A percentile compares a stretch with the other conserved stretches of the same genome.
These are phyloP conservation scores for Ellobius talpinus DNA, from an alignment of 2,113 vertebrate genomes.

Conservation along the genomic window DNA sequence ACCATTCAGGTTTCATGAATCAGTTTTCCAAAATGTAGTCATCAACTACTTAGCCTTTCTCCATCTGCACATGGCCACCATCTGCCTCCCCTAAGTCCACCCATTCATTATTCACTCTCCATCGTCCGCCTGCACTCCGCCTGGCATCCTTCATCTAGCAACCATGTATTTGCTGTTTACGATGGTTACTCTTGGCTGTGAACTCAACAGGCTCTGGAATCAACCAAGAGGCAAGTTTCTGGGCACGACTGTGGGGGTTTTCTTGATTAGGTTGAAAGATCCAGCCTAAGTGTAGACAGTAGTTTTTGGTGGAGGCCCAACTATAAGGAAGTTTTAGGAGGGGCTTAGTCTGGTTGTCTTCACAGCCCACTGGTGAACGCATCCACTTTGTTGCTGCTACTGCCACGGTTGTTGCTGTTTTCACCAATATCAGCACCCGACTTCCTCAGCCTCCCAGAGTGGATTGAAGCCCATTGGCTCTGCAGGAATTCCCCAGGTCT, in stretches of 20 bases:
- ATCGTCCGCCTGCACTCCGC: neutral
- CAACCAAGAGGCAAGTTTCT: neutral
- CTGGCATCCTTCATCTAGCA: neutral
- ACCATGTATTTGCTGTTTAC: too few relatives aligned
- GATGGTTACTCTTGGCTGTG: neutral
- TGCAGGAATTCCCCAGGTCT: neutral
- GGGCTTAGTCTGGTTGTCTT: neutral
- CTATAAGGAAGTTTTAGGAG: neutral
- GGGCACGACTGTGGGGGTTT: neutral
- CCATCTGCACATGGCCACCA: neutral
- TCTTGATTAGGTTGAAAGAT: neutral
- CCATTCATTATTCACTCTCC: neutral
- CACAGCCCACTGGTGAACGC: neutral
- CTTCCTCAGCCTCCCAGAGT: neutral
- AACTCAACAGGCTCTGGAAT: neutral
- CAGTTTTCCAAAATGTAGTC: neutral
- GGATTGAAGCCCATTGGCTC: neutral
- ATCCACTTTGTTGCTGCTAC: neutral
- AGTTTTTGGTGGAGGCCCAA: neutral
- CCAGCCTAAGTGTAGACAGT: neutral
- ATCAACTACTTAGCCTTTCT: too few relatives aligned
- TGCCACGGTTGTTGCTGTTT: neutral
- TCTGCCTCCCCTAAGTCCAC: neutral
- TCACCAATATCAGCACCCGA: neutral
- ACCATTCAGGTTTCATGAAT: neutral